These are phyloP conservation scores for Steatocranus sp. DNA, from an alignment of 2,797 vertebrate genomes.

Conservation along the genomic window DNA sequence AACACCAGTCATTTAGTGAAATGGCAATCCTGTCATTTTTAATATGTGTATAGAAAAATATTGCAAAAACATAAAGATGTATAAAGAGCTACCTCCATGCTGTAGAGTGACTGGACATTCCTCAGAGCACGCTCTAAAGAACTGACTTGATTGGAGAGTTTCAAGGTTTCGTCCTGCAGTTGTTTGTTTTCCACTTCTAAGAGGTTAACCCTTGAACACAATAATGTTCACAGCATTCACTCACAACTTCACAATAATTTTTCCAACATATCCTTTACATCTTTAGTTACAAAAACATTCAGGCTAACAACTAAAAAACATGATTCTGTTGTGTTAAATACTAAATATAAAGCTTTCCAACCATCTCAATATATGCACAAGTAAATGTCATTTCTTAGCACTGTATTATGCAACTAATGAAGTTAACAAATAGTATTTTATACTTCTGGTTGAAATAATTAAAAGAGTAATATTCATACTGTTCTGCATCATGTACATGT, in stretches of 20 bases:
- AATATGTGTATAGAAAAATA: fast-evolving
- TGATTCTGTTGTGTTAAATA: background rate
- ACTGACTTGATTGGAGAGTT: conserved; percentile 76
- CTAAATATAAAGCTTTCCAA: background rate
- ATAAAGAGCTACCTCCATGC: conserved; percentile 64
- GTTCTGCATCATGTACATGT: background rate
- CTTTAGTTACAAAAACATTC: background rate
- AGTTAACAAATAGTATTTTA: background rate
- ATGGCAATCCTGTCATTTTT: background rate
- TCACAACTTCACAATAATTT: background rate
- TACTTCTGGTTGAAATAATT: background rate
- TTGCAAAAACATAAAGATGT: background rate
- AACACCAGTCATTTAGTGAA: background rate
- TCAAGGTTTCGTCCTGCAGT: conserved; percentile 82
- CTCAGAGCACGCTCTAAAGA: conserved; percentile 74
- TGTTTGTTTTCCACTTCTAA: conserved; percentile 85
- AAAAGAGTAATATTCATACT: background rate
- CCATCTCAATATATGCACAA: background rate
- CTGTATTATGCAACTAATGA: fast-evolving
- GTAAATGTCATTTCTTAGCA: background rate
- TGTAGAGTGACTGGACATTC: conserved; percentile 69
- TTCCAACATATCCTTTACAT: background rate
- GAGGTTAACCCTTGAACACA: conserved; percentile 73
- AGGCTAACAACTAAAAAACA: background rate
- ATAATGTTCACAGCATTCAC: background rate